A percentile compares a stretch with the other conserved stretches of the same genome.
phyloP scores from a whole-genome alignment of 2,113 vertebrate genomes.

The Marmota flaviventris region DNA sequence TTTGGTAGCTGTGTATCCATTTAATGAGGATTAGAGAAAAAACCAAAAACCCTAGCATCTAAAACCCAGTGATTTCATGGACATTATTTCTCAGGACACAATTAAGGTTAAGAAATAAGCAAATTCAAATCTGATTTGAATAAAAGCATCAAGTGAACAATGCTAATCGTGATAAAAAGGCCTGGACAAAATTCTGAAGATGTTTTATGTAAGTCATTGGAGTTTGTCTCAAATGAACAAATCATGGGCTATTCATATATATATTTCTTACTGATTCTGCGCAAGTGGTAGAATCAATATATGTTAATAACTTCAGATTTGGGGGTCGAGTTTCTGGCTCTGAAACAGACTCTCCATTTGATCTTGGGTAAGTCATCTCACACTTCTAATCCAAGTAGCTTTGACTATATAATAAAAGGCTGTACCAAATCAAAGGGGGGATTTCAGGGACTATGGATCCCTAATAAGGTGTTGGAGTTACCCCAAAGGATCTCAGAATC shows the following conservation, averaged over 20 bases:
- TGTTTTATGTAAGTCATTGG: background rate
- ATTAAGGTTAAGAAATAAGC: slow-evolving; percentile 8
- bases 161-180: background rate
- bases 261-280: background rate
- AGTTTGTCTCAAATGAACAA: background rate
- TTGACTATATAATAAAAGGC: background rate
- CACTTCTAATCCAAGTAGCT: background rate
- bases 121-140: slow-evolving; percentile 32
- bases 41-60: background rate
- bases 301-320: background rate
- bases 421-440: background rate
- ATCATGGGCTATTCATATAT: background rate
- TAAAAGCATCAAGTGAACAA: background rate
- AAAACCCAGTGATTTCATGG: slow-evolving; percentile 16
- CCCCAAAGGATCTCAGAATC: background rate
- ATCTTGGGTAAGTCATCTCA: background rate
- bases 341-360: background rate
- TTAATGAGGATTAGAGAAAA: background rate
- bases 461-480: background rate
- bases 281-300: background rate
- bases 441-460: background rate
- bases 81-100: background rate
- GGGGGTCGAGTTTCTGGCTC: background rate
- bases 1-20: background rate
- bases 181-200: background rate